phyloP scores from a whole-genome alignment of 1,140 invertebrate species.

The Harpegnathos saltator region DNA sequence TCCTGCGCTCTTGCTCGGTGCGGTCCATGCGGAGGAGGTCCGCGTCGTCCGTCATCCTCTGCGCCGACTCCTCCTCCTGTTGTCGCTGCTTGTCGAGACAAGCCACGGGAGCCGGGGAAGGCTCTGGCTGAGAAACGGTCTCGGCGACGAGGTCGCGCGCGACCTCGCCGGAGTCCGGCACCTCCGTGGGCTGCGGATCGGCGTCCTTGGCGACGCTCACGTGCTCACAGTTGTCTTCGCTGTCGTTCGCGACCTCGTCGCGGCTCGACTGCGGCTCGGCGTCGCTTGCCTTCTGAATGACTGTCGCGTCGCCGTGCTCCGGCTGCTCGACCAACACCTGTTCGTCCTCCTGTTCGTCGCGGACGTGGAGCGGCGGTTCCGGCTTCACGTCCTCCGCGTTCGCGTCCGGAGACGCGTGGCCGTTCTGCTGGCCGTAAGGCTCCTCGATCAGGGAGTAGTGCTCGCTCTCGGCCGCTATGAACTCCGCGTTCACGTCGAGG shows the following conservation, averaged over 20 bases:
- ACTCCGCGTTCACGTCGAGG: conserved; percentile 76
- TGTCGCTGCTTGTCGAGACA: conserved; percentile 63
- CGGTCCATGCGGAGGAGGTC: neutral
- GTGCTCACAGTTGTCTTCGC: conserved; percentile 12
- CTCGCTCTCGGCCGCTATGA: conserved; percentile 79
- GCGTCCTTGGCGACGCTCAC: neutral
- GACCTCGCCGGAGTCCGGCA: neutral
- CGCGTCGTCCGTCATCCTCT: neutral
- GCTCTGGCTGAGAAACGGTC: neutral
- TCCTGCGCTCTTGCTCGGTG: neutral
- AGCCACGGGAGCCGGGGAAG: neutral
- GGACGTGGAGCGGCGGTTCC: conserved; percentile 24
- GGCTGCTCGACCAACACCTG: conserved; percentile 45
- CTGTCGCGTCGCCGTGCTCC: conserved; percentile 39
- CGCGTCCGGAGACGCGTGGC: conserved; percentile 61
- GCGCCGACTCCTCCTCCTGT: conserved; percentile 50
- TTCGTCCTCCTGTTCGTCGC: conserved; percentile 68
- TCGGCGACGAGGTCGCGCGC: neutral
- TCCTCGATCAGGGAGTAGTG: conserved; percentile 77
- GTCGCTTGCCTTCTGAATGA: conserved; percentile 54
- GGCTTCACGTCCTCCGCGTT: conserved; percentile 31
- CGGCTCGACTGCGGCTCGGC: too few relatives aligned
- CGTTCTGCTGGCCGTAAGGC: conserved; percentile 78
- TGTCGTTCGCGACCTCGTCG: conserved; percentile 39
- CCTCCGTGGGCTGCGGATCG: neutral